phyloP scores from a whole-genome alignment of 2,113 vertebrate species.

The Ictalurus punctatus region DNA sequence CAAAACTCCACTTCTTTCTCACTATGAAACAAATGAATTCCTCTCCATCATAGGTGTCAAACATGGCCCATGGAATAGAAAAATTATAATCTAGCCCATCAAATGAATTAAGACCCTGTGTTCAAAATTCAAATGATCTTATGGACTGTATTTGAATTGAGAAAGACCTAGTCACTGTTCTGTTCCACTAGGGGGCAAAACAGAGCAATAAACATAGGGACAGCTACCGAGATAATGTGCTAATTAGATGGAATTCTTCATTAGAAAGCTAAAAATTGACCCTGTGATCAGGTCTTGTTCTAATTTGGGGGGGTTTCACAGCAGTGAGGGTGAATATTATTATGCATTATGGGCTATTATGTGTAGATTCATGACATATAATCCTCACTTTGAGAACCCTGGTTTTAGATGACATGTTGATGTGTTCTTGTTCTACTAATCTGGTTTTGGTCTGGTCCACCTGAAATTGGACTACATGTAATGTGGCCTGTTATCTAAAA shows the following conservation, averaged over 20 bases:
- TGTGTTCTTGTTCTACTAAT: neutral
- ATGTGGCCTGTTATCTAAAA: neutral
- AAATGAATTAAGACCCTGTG: neutral
- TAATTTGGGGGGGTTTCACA: neutral
- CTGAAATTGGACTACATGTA: neutral
- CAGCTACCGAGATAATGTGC: neutral
- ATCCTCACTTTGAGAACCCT: neutral
- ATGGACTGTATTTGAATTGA: neutral
- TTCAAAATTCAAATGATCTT: neutral
- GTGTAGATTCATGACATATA: neutral
- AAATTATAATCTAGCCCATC: neutral
- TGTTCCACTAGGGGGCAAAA: neutral
- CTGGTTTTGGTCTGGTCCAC: neutral
- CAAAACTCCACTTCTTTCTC: no score
- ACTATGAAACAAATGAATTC: neutral
- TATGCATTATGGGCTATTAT: neutral
- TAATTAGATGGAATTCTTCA: neutral
- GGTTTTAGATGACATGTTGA: neutral
- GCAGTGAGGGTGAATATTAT: neutral
- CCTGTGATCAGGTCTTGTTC: neutral
- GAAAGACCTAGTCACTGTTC: neutral
- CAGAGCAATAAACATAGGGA: neutral
- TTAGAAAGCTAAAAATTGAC: neutral
- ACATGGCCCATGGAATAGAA: neutral
- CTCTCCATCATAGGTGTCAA: neutral